phyloP scores from a whole-genome alignment of 35 echinoderm and acorn worm species.

The Apostichopus japonicus region DNA sequence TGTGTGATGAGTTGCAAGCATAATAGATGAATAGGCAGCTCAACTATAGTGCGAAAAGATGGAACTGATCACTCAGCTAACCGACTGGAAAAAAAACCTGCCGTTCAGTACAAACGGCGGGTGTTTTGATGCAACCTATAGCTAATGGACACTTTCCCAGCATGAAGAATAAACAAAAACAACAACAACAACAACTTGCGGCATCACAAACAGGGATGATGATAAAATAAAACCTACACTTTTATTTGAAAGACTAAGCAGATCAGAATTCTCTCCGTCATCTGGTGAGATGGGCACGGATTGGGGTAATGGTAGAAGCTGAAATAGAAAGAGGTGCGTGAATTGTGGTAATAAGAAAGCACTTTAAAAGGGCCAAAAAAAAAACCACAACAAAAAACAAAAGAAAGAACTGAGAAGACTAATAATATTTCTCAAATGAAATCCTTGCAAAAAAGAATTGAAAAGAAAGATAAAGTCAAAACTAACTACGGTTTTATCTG shows the following conservation, averaged over 20 bases:
- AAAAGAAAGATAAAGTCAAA: too few relatives aligned
- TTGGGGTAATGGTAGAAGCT: constrained; percentile 93
- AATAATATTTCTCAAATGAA: too few relatives aligned
- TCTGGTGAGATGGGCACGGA: constrained; percentile 95
- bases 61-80: too few relatives aligned
- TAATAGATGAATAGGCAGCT: too few relatives aligned
- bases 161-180: background rate
- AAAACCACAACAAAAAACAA: background rate
- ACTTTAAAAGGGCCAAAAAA: background rate
- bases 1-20: too few relatives aligned
- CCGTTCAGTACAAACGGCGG: too few relatives aligned
- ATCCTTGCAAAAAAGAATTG: too few relatives aligned
- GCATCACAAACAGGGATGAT: background rate
- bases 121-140: too few relatives aligned
- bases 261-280: constrained; percentile 87
- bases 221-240: constrained; percentile 65
- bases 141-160: background rate
- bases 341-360: background rate
- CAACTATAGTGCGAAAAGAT: too few relatives aligned
- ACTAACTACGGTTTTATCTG: too few relatives aligned
- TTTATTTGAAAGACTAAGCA: constrained; percentile 74
- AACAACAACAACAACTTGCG: background rate
- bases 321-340: constrained; percentile 44
- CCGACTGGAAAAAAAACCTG: too few relatives aligned
- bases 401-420: background rate